A percentile compares a stretch with the other conserved stretches of the same genome.
phyloP scores from a whole-genome alignment of 2,888 invertebrate genomes.

The Frankliniella fusca region DNA sequence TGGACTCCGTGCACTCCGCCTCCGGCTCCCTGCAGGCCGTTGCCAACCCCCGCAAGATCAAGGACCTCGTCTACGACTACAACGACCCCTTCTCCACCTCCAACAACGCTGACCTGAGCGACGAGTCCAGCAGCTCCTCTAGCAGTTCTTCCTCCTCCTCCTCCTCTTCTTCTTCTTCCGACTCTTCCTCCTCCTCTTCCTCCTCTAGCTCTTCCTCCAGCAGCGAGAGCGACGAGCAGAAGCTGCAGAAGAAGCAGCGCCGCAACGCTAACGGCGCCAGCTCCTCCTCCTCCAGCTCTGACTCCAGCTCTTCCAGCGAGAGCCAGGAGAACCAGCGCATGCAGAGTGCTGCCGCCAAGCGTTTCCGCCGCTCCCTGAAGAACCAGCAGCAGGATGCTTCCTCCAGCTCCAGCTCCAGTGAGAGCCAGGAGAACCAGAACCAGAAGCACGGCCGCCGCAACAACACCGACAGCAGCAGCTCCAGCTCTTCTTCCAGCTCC shows the following conservation, averaged over 20 bases:
- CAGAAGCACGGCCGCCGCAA: conserved; percentile 29
- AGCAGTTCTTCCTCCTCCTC: conserved; percentile 35
- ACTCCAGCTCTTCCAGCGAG: conserved; percentile 25
- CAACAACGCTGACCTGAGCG: conserved; percentile 36
- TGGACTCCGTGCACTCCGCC: conserved; percentile 44
- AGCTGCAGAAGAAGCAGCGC: conserved; percentile 40
- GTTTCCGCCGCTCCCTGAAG: conserved; percentile 23
- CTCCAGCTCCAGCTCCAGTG: conserved; percentile 9
- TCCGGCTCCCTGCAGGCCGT: conserved; percentile 47
- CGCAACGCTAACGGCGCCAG: conserved; percentile 29
- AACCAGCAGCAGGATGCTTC: conserved; percentile 21
- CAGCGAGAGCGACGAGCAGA: conserved; percentile 42
- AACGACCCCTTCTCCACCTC: conserved; percentile 45
- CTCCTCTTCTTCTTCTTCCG: conserved; percentile 38
- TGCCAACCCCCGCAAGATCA: conserved; percentile 49
- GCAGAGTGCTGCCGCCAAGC: conserved; percentile 11
- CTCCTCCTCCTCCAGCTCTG: background rate
- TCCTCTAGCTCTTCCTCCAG: conserved; percentile 36
- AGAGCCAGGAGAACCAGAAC: conserved; percentile 25
- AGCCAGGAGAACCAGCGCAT: conserved; percentile 28
- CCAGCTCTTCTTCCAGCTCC: conserved; percentile 49
- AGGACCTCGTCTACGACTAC: conserved; percentile 56
- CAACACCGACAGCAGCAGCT: conserved; percentile 41
- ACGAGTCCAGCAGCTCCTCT: conserved; percentile 40
- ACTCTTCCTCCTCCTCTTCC: conserved; percentile 36